phyloP scores from a whole-genome alignment of 2,113 vertebrate species.

The Pantherophis guttatus region DNA sequence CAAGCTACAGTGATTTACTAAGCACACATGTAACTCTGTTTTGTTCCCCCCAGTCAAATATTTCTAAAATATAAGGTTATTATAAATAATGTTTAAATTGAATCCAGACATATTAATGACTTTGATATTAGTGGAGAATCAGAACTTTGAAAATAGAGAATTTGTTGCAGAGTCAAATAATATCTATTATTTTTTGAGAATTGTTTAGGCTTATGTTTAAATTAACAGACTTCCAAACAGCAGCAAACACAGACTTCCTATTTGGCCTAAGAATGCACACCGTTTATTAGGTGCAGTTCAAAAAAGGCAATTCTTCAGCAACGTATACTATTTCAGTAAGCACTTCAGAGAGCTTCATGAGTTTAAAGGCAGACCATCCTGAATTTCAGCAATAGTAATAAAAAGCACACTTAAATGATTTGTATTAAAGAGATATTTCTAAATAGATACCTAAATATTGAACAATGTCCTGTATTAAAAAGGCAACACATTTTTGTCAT shows the following conservation, averaged over 20 bases:
- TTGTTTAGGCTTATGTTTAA: constrained; percentile 13
- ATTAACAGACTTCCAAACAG: too few relatives aligned
- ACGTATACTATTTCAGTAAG: background rate
- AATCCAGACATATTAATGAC: background rate
- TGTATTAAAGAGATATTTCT: constrained; percentile 1
- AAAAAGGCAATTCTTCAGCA: background rate
- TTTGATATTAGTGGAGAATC: background rate
- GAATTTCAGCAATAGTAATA: background rate
- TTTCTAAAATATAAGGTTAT: background rate
- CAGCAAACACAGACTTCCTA: rapidly evolving
- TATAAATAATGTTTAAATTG: background rate
- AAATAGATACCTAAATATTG: constrained; percentile 3
- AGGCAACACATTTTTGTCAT: constrained; percentile 8
- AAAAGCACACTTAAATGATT: background rate
- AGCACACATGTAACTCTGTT: background rate
- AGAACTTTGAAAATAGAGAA: background rate
- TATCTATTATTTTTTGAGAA: constrained; percentile 14
- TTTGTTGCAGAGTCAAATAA: background rate
- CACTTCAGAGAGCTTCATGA: background rate
- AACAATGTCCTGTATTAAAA: constrained; percentile 6
- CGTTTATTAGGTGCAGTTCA: background rate
- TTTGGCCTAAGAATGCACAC: background rate
- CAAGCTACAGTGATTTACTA: background rate
- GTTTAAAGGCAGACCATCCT: background rate
- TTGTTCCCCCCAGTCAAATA: background rate